Percentiles rank a stretch among this genome's conserved stretches.
Evolutionary conservation across 1,140 invertebrate species (phyloP).

Genomic region (Drosophila hydei): DNA sequence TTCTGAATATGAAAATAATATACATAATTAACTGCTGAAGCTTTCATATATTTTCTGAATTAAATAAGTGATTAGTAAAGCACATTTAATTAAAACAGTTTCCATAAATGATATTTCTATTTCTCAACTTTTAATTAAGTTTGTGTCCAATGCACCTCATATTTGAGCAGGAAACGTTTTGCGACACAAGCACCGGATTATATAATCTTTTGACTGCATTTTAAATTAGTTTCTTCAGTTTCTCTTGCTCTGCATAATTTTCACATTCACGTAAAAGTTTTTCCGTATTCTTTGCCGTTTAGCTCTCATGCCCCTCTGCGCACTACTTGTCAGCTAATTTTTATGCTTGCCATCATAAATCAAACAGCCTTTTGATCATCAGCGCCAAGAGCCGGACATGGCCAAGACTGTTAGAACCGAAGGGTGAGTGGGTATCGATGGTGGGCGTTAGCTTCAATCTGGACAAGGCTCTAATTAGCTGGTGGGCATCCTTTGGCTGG

Average conservation of each 20-base stretch:
- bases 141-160: not conserved
- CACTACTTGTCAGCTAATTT: slow-evolving; percentile 63
- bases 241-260: slow-evolving; percentile 67
- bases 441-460: slow-evolving; percentile 53
- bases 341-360: slow-evolving; percentile 74
- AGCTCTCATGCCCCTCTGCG: not conserved
- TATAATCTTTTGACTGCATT: slow-evolving; percentile 47
- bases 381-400: slow-evolving; percentile 10
- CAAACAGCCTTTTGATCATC: slow-evolving; percentile 79
- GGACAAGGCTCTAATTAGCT: slow-evolving; percentile 75
- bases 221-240: slow-evolving; percentile 66
- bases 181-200: not conserved
- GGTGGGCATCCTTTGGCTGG: slow-evolving; percentile 35
- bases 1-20: too few species aligned
- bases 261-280: slow-evolving; percentile 70
- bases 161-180: not conserved
- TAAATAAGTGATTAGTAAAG: too few species aligned
- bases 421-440: slow-evolving; percentile 12
- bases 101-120: too few species aligned
- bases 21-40: too few species aligned
- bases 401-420: too few species aligned
- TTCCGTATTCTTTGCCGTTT: slow-evolving; percentile 18
- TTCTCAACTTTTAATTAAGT: slow-evolving; percentile 3
- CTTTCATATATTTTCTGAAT: too few species aligned
- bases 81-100: too few species aligned